A percentile compares a stretch with the other conserved stretches of the same genome.
phyloP scores from a whole-genome alignment of 2,797 vertebrate genomes.

The Lacerta bilineata region DNA sequence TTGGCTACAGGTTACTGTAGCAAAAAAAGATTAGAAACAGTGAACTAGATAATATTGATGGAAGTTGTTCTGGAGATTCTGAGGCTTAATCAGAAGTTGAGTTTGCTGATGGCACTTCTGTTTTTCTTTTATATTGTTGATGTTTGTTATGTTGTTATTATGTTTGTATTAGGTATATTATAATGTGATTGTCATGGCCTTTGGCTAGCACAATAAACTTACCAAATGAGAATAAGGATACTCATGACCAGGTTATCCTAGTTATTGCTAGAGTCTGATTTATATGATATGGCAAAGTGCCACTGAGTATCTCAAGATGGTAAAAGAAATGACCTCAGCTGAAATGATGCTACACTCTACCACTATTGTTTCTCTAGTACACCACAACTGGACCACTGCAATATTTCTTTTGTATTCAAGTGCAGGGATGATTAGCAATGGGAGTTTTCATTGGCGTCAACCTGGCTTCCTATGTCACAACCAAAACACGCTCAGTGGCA shows the following conservation, averaged over 20 bases:
- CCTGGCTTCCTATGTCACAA: neutral
- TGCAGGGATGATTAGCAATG: neutral
- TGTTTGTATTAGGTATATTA: neutral
- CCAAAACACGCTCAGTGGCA: neutral
- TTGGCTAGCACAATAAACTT: too few relatives aligned
- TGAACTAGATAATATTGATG: too few relatives aligned
- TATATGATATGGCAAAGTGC: neutral
- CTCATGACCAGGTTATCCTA: neutral
- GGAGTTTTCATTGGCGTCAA: neutral
- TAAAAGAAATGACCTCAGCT: neutral
- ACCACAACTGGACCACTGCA: neutral
- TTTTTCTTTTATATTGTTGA: too few relatives aligned
- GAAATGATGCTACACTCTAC: too few relatives aligned
- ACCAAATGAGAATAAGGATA: neutral
- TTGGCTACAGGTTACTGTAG: neutral
- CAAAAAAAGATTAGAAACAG: too few relatives aligned
- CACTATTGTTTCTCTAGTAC: neutral
- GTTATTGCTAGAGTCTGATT: neutral
- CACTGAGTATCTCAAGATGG: neutral
- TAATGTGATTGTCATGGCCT: too few relatives aligned
- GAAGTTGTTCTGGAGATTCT: too few relatives aligned
- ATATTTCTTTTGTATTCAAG: neutral
- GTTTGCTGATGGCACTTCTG: too few relatives aligned
- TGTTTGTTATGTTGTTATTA: neutral
- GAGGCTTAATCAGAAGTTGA: too few relatives aligned